Conservation (phyloP, 2,113 vertebrate species). For the Carassius auratus region DNA sequence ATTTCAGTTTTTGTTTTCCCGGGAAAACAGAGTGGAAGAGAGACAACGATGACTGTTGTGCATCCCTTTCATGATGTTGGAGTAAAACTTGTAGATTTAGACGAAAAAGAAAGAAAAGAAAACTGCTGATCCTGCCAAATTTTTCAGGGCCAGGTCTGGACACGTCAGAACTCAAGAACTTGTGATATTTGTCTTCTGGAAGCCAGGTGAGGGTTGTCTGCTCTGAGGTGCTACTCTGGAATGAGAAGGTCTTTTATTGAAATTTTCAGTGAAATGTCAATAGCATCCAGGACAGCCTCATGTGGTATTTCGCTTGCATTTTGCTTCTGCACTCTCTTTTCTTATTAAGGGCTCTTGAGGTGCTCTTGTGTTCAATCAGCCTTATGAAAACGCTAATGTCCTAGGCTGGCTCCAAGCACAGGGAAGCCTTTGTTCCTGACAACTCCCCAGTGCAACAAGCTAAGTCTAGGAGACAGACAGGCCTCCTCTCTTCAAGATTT, state of each 20-base stretch:
- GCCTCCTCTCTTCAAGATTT: conserved; percentile 31
- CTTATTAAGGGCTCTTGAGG: conserved; percentile 19
- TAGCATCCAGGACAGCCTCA: background rate
- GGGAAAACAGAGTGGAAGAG: background rate
- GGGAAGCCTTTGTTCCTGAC: conserved; percentile 24
- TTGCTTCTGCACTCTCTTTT: background rate
- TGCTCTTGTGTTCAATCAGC: conserved; percentile 29
- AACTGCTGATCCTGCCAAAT: conserved; percentile 57
- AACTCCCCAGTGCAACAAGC: conserved; percentile 25
- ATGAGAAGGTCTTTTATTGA: background rate
- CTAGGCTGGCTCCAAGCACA: conserved; percentile 24
- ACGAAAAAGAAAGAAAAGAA: conserved; percentile 6
- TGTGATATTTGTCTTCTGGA: conserved; percentile 61
- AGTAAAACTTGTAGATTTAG: background rate
- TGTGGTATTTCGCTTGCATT: background rate
- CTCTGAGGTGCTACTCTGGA: background rate
- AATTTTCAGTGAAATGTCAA: background rate
- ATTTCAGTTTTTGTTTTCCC: conserved; percentile 9
- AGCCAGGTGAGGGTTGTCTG: conserved; percentile 54
- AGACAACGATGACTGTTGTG: background rate
- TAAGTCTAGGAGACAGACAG: background rate
- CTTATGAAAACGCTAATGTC: conserved; percentile 25
- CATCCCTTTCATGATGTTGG: background rate
- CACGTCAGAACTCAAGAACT: conserved; percentile 68
- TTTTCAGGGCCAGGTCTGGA: conserved; percentile 60